These are phyloP conservation scores for Tokudaia muenninki DNA, from an alignment of 2,797 vertebrate species.

Conservation along the genomic window DNA sequence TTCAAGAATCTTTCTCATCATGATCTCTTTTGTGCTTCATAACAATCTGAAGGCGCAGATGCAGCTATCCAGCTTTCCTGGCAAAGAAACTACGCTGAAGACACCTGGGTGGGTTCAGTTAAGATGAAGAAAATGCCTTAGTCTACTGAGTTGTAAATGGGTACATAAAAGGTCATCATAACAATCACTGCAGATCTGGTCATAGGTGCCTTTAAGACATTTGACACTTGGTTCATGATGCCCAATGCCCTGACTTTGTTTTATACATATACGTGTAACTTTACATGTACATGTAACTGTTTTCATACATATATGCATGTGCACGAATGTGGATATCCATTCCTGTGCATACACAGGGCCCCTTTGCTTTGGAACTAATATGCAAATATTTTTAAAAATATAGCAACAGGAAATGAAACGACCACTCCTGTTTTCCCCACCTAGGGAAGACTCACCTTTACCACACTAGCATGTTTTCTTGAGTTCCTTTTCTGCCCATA, in stretches of 20 bases:
- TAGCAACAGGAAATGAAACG: background rate
- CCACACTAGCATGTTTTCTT: background rate
- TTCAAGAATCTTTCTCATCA: background rate
- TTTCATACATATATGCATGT: background rate
- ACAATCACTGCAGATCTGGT: background rate
- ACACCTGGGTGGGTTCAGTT: background rate
- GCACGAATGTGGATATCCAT: background rate
- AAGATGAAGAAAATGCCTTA: background rate
- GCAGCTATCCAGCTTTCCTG: background rate
- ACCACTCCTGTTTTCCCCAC: background rate
- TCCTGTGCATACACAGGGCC: background rate
- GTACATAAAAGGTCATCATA: background rate
- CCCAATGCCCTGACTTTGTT: no score
- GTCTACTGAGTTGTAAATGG: background rate
- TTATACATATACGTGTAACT: background rate
- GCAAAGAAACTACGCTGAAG: background rate
- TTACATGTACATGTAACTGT: background rate
- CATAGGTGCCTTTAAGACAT: background rate
- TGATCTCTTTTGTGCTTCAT: background rate
- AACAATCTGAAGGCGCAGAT: background rate
- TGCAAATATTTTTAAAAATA: conserved; percentile 11
- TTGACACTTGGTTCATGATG: background rate
- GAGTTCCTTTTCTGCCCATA: background rate
- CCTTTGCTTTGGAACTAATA: conserved; percentile 46
- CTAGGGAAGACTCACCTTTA: background rate